These are phyloP conservation scores for Periphyllus acericola DNA, from an alignment of 2,888 invertebrate species.

Conservation along the genomic window DNA sequence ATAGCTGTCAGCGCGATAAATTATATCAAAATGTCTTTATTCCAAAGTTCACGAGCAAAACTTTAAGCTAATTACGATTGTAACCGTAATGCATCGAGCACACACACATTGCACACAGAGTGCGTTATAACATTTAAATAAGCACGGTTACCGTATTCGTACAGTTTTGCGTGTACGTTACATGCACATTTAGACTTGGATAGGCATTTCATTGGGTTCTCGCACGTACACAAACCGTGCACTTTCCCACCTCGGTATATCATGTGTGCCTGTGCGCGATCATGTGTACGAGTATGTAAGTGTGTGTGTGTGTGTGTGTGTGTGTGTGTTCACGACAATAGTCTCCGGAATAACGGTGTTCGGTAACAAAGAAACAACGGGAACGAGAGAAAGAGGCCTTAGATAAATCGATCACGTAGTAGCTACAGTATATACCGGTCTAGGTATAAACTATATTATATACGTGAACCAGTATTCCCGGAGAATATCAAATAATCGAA, in stretches of 20 bases:
- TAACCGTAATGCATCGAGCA: neutral
- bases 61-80: neutral
- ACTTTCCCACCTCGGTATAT: neutral
- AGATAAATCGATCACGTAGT: slow-evolving; percentile 42
- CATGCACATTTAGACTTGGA: neutral
- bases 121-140: too few species aligned
- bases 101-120: too few species aligned
- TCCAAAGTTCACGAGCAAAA: neutral
- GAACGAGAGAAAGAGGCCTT: neutral
- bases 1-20: neutral
- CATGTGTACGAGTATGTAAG: too few species aligned
- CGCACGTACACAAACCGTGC: neutral
- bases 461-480: neutral
- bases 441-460: neutral
- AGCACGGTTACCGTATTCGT: neutral
- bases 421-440: neutral
- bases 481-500: slow-evolving; percentile 31
- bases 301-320: too few species aligned
- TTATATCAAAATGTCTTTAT: neutral
- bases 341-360: neutral
- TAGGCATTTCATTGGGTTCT: neutral
- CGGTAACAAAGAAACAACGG: neutral
- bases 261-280: too few species aligned
- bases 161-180: neutral
- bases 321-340: neutral